A percentile compares a stretch with the other conserved stretches of the same genome.
These are phyloP conservation scores for Oscheius sp. DNA, from an alignment of 2,888 invertebrate genomes.

Conservation along the genomic window DNA sequence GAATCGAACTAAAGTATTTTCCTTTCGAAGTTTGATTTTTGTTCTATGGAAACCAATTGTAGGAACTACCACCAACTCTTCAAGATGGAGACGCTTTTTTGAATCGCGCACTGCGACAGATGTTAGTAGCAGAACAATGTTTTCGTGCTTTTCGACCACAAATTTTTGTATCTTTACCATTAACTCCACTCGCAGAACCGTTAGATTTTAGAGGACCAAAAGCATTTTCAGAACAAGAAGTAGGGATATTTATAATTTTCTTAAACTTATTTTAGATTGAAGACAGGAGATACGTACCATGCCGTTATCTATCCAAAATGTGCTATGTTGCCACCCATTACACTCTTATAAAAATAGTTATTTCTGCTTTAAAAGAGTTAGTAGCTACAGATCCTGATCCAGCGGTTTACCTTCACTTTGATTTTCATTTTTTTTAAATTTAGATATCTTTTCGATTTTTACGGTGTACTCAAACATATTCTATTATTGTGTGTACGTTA, in stretches of 20 bases:
- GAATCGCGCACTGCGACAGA: slow-evolving; percentile 49
- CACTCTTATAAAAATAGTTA: slow-evolving; percentile 46
- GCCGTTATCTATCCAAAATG: slow-evolving; percentile 46
- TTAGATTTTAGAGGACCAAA: slow-evolving; percentile 60
- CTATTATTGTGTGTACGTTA: slow-evolving; percentile 46
- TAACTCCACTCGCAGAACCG: slow-evolving; percentile 53
- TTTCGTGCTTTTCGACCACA: slow-evolving; percentile 45
- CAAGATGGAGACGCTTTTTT: slow-evolving; percentile 50
- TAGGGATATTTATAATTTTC: neutral
- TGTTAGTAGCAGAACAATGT: slow-evolving; percentile 54
- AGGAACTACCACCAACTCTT: neutral
- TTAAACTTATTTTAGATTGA: slow-evolving; percentile 47
- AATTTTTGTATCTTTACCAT: slow-evolving; percentile 55
- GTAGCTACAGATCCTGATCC: slow-evolving; percentile 42
- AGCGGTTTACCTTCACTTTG: slow-evolving; percentile 25
- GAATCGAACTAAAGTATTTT: slow-evolving; percentile 57
- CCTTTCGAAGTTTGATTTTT: slow-evolving; percentile 48
- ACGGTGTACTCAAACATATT: slow-evolving; percentile 43
- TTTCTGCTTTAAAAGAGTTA: slow-evolving; percentile 44
- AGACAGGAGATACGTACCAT: slow-evolving; percentile 35
- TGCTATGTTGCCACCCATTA: slow-evolving; percentile 58
- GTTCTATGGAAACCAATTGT: neutral
- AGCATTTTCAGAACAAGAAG: slow-evolving; percentile 37
- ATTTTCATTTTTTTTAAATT: slow-evolving; percentile 13
- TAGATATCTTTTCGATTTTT: slow-evolving; percentile 56